Percentiles rank a stretch among this genome's conserved stretches.
phyloP scores from a whole-genome alignment of 2,797 vertebrate species.

The Xerus rutilus region DNA sequence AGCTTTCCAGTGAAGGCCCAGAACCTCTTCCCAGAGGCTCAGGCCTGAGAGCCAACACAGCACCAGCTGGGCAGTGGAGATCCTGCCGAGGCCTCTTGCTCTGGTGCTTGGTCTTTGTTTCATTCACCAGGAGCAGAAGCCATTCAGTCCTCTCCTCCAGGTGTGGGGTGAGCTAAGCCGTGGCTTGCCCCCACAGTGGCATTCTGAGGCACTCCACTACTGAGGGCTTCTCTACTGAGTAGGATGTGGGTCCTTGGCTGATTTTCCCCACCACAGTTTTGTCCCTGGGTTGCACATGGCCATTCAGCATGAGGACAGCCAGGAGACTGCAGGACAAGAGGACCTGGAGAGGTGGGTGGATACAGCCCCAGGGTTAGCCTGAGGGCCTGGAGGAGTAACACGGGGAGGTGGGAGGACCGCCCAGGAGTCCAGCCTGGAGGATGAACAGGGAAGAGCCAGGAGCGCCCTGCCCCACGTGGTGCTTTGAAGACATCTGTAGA shows the following conservation, averaged over 20 bases:
- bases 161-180: neutral
- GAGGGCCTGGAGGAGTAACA: neutral
- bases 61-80: neutral
- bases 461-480: rapidly evolving
- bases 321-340: too few species aligned
- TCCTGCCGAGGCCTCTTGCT: neutral
- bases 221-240: neutral
- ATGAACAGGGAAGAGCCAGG: neutral
- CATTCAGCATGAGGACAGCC: rapidly evolving
- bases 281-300: too few species aligned
- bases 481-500: neutral
- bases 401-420: rapidly evolving
- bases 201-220: neutral
- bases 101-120: neutral
- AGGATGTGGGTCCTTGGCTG: too few species aligned
- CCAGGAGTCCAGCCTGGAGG: neutral
- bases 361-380: neutral
- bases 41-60: neutral
- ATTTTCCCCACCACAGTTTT: rapidly evolving
- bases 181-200: neutral
- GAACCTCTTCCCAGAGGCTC: neutral
- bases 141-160: neutral
- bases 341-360: too few species aligned
- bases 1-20: neutral
- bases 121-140: neutral